Evolutionary conservation across 2,797 vertebrate species (phyloP), one percentile per base, ranked within the genome.

Genomic region (Poecilia picta): DNA sequence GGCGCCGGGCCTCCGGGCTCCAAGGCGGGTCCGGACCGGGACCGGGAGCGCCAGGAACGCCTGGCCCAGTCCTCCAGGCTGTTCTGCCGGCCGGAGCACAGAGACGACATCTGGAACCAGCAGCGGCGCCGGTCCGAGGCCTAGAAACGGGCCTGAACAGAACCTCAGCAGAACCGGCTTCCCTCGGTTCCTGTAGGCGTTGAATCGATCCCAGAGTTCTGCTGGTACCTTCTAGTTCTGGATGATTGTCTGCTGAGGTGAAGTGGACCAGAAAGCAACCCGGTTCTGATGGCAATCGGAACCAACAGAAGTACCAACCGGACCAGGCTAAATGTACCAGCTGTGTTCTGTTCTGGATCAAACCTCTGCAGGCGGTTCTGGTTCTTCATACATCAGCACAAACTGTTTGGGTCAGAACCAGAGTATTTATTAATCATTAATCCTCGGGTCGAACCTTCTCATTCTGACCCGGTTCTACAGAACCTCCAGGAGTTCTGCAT

Each of bases 81-180:
- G 33, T 94, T 94, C 89, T 94, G 94, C 57, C 83, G 94, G 70
- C 94, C 94, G 0, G 94, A 94, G n/a, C 94, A 93, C 91, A 85
- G 94, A 74, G 92, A 92, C 68, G 91, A 92, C 88, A 94, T 94
- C 87, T 94, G 94, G 94, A 94, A 94, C 90, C 89, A 88, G 78
- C 93, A 90, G 84, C 91, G 87, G 8, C 89, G 93, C 83, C 85
- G 89, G 2, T 93, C 91, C 72, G 92, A 93, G 82, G 83, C 89
- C 39, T 94, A 92, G 83, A 85, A 46, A 73, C 59, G 13, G 28
- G 20, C 64, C 10, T 41, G 10, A 68, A 25, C 36, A 68, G 36
- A 64, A 64, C 59, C 57, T 62, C 6, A 36, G 3, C 31, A 36
- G 59, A 41, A 68, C 64, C 62, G 2, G 7, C 18, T 23, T 66